Evolutionary conservation across 2,113 vertebrate genomes (phyloP).

Genomic region (Castor canadensis): DNA sequence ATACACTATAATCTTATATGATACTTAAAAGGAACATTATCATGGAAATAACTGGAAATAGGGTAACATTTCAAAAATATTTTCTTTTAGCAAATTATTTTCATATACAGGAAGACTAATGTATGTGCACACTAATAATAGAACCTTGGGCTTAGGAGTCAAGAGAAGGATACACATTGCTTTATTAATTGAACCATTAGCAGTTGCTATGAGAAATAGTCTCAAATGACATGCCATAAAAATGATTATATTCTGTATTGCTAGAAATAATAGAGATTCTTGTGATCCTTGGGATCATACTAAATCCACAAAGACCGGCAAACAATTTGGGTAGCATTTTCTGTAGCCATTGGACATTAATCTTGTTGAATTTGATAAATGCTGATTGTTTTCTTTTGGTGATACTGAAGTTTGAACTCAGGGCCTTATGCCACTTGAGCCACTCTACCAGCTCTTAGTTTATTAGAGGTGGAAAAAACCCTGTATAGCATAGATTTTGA

Average conservation of each 20-base stretch:
- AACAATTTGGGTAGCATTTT: constrained; percentile 38
- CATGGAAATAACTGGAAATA: constrained; percentile 12
- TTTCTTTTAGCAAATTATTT: constrained; percentile 19
- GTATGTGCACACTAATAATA: background rate
- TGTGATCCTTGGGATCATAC: background rate
- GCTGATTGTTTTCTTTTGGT: background rate
- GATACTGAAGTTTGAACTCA: no score
- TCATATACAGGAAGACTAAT: constrained; percentile 24
- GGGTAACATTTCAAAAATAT: background rate
- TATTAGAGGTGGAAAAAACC: background rate
- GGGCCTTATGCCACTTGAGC: no score
- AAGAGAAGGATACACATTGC: background rate
- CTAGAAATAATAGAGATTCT: background rate
- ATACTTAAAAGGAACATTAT: background rate
- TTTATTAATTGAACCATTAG: background rate
- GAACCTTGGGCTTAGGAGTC: background rate
- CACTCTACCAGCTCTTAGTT: no score
- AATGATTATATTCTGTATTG: background rate
- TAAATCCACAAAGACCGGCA: background rate
- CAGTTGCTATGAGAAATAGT: constrained; percentile 39
- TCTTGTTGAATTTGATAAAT: constrained; percentile 15
- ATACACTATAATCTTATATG: background rate
- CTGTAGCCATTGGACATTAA: background rate
- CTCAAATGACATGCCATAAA: constrained; percentile 9
- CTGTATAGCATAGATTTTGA: background rate